These are phyloP conservation scores for Aphelinus atriplicis DNA, from an alignment of 1,140 invertebrate species.

Conservation along the genomic window DNA sequence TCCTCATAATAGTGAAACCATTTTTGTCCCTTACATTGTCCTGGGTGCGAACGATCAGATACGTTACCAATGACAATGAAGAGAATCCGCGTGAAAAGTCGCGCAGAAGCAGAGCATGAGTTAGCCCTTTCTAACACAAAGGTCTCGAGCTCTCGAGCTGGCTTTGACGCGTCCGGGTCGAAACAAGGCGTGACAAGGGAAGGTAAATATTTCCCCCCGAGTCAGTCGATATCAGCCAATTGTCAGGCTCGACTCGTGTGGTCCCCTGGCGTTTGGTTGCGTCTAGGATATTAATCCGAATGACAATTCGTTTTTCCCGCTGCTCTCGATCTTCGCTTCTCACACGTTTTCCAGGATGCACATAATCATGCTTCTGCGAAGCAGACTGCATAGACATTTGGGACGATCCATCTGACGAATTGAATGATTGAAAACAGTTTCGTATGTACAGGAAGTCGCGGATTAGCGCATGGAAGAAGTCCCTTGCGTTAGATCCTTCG, in stretches of 20 bases:
- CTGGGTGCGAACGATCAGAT: not conserved
- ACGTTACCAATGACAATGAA: constrained; percentile 9
- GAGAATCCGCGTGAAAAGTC: constrained; percentile 24
- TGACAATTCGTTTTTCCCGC: constrained; percentile 48
- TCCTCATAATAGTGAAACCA: too few species aligned
- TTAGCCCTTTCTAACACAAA: constrained; percentile 43
- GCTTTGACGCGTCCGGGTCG: constrained; percentile 13
- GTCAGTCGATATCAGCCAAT: constrained; percentile 49
- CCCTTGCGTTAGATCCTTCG: too few species aligned
- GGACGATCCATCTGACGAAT: too few species aligned
- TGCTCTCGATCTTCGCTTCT: constrained; percentile 7
- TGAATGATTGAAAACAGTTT: too few species aligned
- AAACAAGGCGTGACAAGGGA: constrained; percentile 43
- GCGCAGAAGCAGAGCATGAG: constrained; percentile 37
- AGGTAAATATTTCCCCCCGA: constrained; percentile 49
- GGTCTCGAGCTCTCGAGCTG: constrained; percentile 33
- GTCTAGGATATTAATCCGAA: constrained; percentile 47
- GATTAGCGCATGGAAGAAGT: too few species aligned
- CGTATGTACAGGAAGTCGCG: too few species aligned
- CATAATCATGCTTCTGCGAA: constrained; percentile 32
- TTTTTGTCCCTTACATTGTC: too few species aligned
- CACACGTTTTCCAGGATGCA: not conserved
- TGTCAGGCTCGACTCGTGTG: constrained; percentile 44
- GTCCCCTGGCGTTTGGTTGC: constrained; percentile 31
- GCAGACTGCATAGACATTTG: constrained; percentile 5